Conservation (phyloP, 1,140 invertebrate species). For the Lepidostoma basale region DNA sequence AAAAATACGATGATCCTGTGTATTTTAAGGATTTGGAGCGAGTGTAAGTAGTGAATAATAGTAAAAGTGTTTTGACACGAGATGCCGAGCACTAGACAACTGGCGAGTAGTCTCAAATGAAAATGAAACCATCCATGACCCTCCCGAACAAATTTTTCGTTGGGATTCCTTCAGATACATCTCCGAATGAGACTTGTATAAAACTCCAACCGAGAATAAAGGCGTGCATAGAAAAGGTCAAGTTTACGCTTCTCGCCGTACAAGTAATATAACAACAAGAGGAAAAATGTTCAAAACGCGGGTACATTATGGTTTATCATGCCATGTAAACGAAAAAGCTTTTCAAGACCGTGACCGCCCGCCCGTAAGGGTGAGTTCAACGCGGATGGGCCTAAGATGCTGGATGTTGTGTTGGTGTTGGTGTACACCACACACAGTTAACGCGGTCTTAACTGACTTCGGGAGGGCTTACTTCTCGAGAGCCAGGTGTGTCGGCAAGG, state of each 20-base stretch:
- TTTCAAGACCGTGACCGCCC: neutral
- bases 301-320: neutral
- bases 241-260: neutral
- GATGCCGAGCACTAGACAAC: constrained; percentile 6
- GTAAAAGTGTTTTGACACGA: too few species aligned
- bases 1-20: too few species aligned
- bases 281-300: neutral
- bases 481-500: neutral
- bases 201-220: constrained; percentile 24
- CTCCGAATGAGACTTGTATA: constrained; percentile 33
- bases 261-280: neutral
- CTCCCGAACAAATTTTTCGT: constrained; percentile 41
- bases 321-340: neutral
- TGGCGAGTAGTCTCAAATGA: constrained; percentile 6
- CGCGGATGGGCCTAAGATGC: constrained; percentile 4
- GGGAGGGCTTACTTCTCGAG: neutral
- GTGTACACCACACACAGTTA: constrained; percentile 12
- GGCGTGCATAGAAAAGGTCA: constrained; percentile 18
- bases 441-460: neutral
- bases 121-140: constrained; percentile 34
- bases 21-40: too few species aligned
- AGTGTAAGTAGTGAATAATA: too few species aligned
- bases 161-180: constrained; percentile 34
- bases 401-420: neutral
- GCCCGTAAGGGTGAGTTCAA: too few species aligned